Evolutionary conservation across 2,113 vertebrate genomes (phyloP), one percentile per base, ranked within the genome.

Genomic region (Saguinus midas): DNA sequence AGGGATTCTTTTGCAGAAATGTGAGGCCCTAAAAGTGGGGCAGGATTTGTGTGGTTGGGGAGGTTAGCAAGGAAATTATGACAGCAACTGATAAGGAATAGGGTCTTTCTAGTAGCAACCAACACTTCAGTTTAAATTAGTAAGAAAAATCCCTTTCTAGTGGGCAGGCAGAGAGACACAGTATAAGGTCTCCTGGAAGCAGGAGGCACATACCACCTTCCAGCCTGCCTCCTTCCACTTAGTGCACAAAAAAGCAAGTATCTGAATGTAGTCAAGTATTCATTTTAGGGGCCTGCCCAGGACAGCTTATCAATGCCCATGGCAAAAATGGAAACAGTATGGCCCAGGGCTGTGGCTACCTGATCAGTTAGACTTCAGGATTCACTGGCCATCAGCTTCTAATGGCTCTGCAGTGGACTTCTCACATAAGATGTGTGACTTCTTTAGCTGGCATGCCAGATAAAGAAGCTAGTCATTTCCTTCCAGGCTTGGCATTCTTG

Each of bases 41-140:
- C 57, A 90, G 58, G 43, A 73, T 66, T 45, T 75, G 14, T 18
- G 29, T 70, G 52, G 37, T 57, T 29, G 45, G 32, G 37, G 25
- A 87, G 29, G 50, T 96, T 83, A 83, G 43, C 55, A 83, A 93
- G 61, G 29, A 66, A 94, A 92, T 83, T 79, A 72, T 89, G 40
- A 58, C 78, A 92, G 35, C 18, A 73, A 66, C 90, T 88, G 45
- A 79, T 8, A 94, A 61, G 52, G 66, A 80, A 32, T 27, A 45
- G 57, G n/a, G 21, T 70, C 27, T 96, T 91, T 91, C 61, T 57
- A 37, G 40, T 12, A 70, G n/a, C 18, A 90, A 50, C 11, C 25
- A 35, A 48, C 3, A 94, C 52, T 75, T 90, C 25, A 32, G 0
- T 93, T 70, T 94, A 93, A 52, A 58, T 57, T 48, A 57, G 35